A percentile compares a stretch with the other conserved stretches of the same genome.
These are phyloP conservation scores for Glaucopsyche alexis DNA, from an alignment of 2,888 invertebrate genomes.

Conservation along the genomic window DNA sequence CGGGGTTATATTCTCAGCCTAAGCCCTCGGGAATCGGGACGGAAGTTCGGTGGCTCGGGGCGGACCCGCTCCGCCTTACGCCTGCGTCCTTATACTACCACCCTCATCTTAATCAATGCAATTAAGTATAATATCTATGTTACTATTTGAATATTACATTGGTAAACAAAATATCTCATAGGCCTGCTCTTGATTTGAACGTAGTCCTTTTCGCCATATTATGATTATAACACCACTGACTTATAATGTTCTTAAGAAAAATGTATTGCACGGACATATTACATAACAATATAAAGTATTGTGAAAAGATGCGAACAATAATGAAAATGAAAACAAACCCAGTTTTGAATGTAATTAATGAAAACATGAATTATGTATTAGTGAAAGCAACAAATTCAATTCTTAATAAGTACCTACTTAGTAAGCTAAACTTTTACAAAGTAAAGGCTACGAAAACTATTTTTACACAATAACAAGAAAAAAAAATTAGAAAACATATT, in stretches of 20 bases:
- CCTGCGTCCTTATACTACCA: conserved; percentile 35
- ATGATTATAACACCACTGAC: neutral
- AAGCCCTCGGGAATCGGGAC: conserved; percentile 5
- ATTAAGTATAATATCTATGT: neutral
- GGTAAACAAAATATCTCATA: neutral
- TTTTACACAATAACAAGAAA: conserved; percentile 20
- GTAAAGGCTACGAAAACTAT: neutral
- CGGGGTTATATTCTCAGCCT: neutral
- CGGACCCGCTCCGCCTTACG: conserved; percentile 45
- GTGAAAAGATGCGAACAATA: neutral
- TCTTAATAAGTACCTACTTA: conserved; percentile 22
- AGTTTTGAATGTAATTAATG: neutral
- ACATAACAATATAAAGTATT: neutral
- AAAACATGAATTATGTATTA: neutral
- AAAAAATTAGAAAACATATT: neutral
- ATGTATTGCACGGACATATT: neutral
- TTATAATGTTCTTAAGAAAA: neutral
- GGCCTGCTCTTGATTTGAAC: neutral
- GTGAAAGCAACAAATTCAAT: conserved; percentile 7
- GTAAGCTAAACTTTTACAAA: conserved; percentile 18
- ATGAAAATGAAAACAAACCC: neutral
- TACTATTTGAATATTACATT: neutral
- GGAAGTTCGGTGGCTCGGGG: conserved; percentile 36
- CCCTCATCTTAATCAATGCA: neutral
- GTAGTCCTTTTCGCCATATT: neutral